Evolutionary conservation across 1,140 invertebrate species (phyloP), one percentile per base, ranked within the genome.

Genomic region (Drosophila micromelanica): DNA sequence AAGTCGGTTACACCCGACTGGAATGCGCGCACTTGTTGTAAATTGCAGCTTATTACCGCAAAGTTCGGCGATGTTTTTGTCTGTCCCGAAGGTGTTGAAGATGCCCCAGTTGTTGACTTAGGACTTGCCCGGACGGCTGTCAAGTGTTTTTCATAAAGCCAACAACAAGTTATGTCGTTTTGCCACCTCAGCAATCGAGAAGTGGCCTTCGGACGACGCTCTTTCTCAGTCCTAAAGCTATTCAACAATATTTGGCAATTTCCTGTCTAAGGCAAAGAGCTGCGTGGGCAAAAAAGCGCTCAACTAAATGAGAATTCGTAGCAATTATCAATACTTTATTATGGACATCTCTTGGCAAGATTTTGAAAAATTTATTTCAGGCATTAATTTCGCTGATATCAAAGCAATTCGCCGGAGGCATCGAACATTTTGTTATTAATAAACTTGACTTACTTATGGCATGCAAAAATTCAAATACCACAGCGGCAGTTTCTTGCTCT

Each of bases 41-140:
- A 60, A 77, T 80, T 77, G 76, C 69, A 80, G 77, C 77, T 86
- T 85, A 80, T 84, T 84, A 76, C 72, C 76, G 49, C 80, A 62
- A 67, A 60, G 64, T 60, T 82, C 49, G 54, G 67, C 61, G 43
- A 62, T 72, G 61, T 55, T 59, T 52, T 55, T 64, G 38, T 69
- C 38, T n/a, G 11, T 23, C 45, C 35, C n/a, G 17, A 37, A 40
- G 37, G 27, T 13, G 20, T 27, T 12, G 42, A 43, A 55, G 46
- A 23, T 30, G 60, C 54, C 42, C 61, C 49, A 60, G 73, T 40
- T 84, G 80, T 77, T 84, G 76, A 80, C 80, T 84, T 80, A 74
- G 77, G 73, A 67, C 75, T 40, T 38, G 38, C 42, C 12, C 56
- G 12, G 43, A 13, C 35, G 38, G 23, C 12, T 49, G 40, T 62